Evolutionary conservation across 1,140 invertebrate genomes (phyloP), one percentile per base, ranked within the genome.

Genomic region (Tachypleus tridentatus): DNA sequence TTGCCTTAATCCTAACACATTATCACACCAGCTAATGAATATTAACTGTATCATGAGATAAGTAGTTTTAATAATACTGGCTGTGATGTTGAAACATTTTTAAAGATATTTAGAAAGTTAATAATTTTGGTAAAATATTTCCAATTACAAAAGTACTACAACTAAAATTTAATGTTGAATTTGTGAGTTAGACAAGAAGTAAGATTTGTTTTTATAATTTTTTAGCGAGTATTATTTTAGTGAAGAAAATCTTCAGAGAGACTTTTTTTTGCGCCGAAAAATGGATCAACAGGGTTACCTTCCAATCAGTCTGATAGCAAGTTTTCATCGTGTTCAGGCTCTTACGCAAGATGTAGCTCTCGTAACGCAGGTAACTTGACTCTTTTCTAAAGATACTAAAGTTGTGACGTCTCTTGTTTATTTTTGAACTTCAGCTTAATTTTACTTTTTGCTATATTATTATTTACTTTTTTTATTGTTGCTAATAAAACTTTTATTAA

Each of bases 161-260:
- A 63, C 8, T 61, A 65, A 58, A 69, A 70, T 60, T 58, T 58
- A n/a, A 58, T 58, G 57, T 6, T 58, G 57, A 11, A 11, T 47
- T n/a, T n/a, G n/a, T n/a, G n/a, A n/a, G n/a, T n/a, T 47, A 58
- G n/a, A 11, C 47, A n/a, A 58, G n/a, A 11, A 10, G 47, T 60
- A 10, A 60, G 11, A 51, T 57, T 65, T 63, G 66, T 64, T 69
- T 72, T 63, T 70, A 70, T 67, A 67, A 62, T 71, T 70, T 82
- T 85, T 51, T 79, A 97, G 94, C 76, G 96, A 99, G 80, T 99
- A 99, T 80, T 99, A 99, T 83, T 98, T 99, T 80, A 97, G 93
- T 75, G 87, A 89, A 72, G 94, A 98, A 72, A 99, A 99, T 81
- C 81, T 99, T 61, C 84, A 89, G 70, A 86, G 90, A 72, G 97